These are phyloP conservation scores for Gymnosoma rotundatum DNA, from an alignment of 2,888 invertebrate species.

Conservation along the genomic window DNA sequence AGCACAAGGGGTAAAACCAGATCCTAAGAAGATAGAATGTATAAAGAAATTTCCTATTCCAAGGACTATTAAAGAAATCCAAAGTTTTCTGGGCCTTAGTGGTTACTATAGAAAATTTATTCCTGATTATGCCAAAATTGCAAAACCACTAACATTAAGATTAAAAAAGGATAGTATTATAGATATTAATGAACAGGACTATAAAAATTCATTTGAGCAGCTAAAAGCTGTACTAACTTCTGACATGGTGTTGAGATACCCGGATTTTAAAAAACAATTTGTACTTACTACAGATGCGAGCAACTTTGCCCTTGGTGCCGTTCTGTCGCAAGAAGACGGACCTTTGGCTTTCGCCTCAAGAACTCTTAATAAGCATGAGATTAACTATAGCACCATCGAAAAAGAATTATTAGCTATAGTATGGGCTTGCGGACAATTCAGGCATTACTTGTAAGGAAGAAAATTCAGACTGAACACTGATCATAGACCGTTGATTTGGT, in stretches of 20 bases:
- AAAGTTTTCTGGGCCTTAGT: conserved; percentile 66
- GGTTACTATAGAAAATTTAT: conserved; percentile 68
- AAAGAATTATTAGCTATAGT: conserved; percentile 10
- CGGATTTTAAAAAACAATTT: not conserved
- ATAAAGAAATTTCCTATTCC: conserved; percentile 1
- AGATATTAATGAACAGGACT: not conserved
- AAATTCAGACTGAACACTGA: not conserved
- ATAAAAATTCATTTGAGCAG: not conserved
- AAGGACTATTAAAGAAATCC: conserved; percentile 49
- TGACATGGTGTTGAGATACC: not conserved
- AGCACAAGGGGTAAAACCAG: not conserved
- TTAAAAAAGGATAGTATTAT: no score
- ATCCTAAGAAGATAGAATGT: not conserved
- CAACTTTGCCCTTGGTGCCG: no score
- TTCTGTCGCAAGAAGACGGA: conserved; percentile 6
- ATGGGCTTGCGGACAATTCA: conserved; percentile 1
- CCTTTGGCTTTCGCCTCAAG: not conserved
- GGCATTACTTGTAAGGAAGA: conserved; percentile 10
- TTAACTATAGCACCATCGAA: not conserved
- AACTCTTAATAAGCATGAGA: no score
- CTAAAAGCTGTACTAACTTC: not conserved
- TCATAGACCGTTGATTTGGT: no score
- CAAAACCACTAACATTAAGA: no score
- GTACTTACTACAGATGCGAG: no score
- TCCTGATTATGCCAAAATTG: no score